Evolutionary conservation across 2,888 invertebrate genomes (phyloP), one percentile per base, ranked within the genome.

Genomic region (Blomia tropicalis): DNA sequence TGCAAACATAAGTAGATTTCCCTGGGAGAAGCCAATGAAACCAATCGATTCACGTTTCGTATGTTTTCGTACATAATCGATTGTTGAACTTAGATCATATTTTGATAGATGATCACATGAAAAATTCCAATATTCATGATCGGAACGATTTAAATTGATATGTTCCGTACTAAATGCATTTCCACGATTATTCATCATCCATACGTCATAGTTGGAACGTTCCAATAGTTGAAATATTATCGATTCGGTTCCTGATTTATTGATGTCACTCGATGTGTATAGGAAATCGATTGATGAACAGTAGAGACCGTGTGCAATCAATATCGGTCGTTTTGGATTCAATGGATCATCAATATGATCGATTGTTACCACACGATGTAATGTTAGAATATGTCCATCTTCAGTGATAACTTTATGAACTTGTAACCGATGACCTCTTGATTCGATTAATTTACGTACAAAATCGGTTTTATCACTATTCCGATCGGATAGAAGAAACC

Each of bases 1-100:
- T 7, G 51, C 51, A 47, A 47, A 47, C 51, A 47, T 47, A 14
- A 47, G 51, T n/a, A 47, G 22, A 47, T 47, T 47, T 7, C 51
- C 51, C 51, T 47, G 51, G 7, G 23, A 25, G 51, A 47, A 47
- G 51, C 51, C 51, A 27, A 47, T n/a, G n/a, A 47, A 47, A 19
- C 51, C 27, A 27, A 47, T 19, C 22, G 51, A 47, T 11, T 7
- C 7, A 19, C n/a, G 51, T 11, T 7, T n/a, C 23, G 51, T 47
- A 7, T 47, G 11, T 7, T 7, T n/a, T 7, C 11, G 7, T 7
- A 47, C 51, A 27, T 14, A 47, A n/a, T 47, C 51, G 23, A 47
- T 27, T n/a, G 22, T n/a, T 7, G 27, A 7, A 11, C 23, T 7
- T n/a, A 47, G 7, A n/a, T 47, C 51, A 25, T 47, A 22, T 19